Conservation (phyloP, 2,888 invertebrate species). For the Trichopria drosophilae region DNA sequence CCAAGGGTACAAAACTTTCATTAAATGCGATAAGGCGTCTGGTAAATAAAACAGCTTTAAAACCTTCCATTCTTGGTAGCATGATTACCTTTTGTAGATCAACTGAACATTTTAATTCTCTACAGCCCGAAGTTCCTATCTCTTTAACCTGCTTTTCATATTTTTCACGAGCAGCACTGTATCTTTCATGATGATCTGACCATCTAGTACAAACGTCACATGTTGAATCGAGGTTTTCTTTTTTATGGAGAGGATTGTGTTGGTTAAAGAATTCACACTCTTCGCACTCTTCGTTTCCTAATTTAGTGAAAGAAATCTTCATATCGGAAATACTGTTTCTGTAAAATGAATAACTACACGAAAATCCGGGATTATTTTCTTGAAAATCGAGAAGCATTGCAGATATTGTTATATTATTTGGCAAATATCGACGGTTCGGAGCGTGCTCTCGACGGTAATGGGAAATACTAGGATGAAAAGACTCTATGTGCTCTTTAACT, state of each 20-base stretch:
- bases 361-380: constrained; percentile 9
- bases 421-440: constrained; percentile 18
- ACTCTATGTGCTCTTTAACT: constrained; percentile 15
- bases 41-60: constrained; percentile 1
- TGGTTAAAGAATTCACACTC: neutral
- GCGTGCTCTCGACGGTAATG: constrained; percentile 21
- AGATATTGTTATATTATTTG: constrained; percentile 16
- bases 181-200: constrained; percentile 9
- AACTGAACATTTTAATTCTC: neutral
- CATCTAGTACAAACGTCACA: constrained; percentile 16
- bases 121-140: neutral
- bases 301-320: constrained; percentile 10
- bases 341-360: constrained; percentile 15
- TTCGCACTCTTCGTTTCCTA: constrained; percentile 12
- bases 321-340: constrained; percentile 8
- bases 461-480: constrained; percentile 23
- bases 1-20: constrained; percentile 3
- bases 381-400: constrained; percentile 26
- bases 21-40: neutral
- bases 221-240: neutral
- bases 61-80: constrained; percentile 2
- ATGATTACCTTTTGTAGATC: constrained; percentile 18
- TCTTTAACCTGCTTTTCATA: constrained; percentile 1
- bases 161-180: neutral
- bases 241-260: neutral